Base-by-base conservation (phyloP, 53 echinoderm and acorn worm genomes). In the Echinometra lucunter region DNA sequence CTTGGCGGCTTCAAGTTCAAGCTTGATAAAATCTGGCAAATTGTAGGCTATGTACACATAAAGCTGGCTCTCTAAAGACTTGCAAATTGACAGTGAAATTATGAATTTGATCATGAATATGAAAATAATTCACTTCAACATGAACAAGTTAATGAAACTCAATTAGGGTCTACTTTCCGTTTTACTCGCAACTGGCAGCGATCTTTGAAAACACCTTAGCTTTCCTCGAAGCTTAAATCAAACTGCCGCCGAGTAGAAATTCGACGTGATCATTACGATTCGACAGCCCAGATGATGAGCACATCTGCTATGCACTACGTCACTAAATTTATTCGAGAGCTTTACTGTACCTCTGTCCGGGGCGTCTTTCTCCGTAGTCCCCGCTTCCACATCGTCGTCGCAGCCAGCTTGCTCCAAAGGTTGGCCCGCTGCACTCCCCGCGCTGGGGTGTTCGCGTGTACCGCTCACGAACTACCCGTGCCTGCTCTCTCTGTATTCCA, bases 361-460 rank as follows among this genome's bases (percentile, higher is more conserved):
- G 96, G 91, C 92, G 56, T 80, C 78, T 96, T 97, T 45, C 97
- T 94, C 87, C 97, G 82, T 66, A 97, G 75, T 89, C 97, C 97
- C 88, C 97, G 66, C 88, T 97, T 97, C 97, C 97, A 97, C 97
- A 97, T 97, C 57, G 74, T 95, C 57, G 74, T 95, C 92, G 95
- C 78, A 82, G 94, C 95, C 95, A 91, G 95, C 91, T 92, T 90
- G 72, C 92, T 92, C 92, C 74, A 28, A 53, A 44, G 58, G 69
- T 92, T 55, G 92, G 92, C 69, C 92, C 92, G 92, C 72, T 70
- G 91, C 42, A 18, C 40, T 60, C 6, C 91, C 91, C 91, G 91
- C 66, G 25, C 35, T 42, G 74, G 72, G 37, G 37, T 37, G 58
- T 57, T 23, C 35, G 45, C 82, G 57, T 37, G 60, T 94, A 74